phyloP scores from a whole-genome alignment of 2,888 invertebrate genomes.

The Chelonus formosanus region DNA sequence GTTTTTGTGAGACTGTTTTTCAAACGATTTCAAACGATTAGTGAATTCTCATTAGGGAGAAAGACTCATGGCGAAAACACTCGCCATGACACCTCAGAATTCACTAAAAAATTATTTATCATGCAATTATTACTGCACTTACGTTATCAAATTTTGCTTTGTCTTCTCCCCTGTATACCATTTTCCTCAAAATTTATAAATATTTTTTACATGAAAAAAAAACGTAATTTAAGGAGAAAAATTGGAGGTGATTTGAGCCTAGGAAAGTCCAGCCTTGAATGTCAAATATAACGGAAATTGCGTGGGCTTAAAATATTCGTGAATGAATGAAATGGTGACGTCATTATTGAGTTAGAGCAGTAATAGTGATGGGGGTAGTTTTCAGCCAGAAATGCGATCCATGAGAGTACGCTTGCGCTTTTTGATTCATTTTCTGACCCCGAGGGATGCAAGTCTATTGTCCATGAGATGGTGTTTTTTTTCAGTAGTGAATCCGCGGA shows the following conservation, averaged over 20 bases:
- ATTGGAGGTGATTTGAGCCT: too few relatives aligned
- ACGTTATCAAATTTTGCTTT: too few relatives aligned
- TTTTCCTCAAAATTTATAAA: too few relatives aligned
- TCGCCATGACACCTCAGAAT: too few relatives aligned
- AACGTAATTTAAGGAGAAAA: neutral
- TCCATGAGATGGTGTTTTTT: slow-evolving; percentile 27
- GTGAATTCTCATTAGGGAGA: too few relatives aligned
- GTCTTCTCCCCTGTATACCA: too few relatives aligned
- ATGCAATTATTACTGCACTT: too few relatives aligned
- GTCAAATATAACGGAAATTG: neutral
- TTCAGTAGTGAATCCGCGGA: slow-evolving; percentile 26
- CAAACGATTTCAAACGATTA: too few relatives aligned
- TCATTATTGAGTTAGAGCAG: slow-evolving; percentile 4
- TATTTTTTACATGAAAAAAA: too few relatives aligned
- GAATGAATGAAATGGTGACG: slow-evolving; percentile 15
- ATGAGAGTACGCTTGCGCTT: slow-evolving; percentile 57
- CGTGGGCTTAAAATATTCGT: slow-evolving; percentile 30
- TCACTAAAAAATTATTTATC: too few relatives aligned
- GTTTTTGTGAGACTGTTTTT: too few relatives aligned
- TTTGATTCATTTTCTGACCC: slow-evolving; percentile 36
- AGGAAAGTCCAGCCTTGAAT: neutral
- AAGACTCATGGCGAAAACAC: too few relatives aligned
- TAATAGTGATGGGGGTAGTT: slow-evolving; percentile 15
- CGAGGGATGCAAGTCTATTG: slow-evolving; percentile 5
- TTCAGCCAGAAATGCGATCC: slow-evolving; percentile 45